Percentiles rank a stretch among this genome's conserved stretches.
phyloP scores from a whole-genome alignment of 2,888 invertebrate genomes.

The Lamellibrachia satsuma region DNA sequence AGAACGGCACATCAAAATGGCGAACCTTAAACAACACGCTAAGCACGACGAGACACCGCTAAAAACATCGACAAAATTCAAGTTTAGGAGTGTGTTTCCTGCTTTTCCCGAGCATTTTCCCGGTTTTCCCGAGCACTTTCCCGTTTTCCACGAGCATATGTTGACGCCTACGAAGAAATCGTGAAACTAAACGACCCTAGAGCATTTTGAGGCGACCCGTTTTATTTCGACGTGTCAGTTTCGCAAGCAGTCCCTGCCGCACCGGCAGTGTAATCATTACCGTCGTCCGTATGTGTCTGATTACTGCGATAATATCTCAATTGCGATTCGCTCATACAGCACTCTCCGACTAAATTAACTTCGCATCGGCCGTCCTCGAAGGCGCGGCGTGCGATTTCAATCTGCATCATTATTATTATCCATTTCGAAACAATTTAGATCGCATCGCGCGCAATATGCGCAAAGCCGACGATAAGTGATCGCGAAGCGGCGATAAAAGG shows the following conservation, averaged over 20 bases:
- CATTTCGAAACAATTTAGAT: conserved; percentile 17
- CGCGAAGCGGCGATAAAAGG: conserved; percentile 11
- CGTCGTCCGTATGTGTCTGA: neutral
- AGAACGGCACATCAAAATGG: too few species aligned
- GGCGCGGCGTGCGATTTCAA: neutral
- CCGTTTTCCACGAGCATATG: too few species aligned
- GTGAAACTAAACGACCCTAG: neutral
- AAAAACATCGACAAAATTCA: too few species aligned
- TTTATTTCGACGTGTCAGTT: neutral
- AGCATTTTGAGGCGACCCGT: neutral
- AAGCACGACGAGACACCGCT: too few species aligned
- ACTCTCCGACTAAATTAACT: neutral
- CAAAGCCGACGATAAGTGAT: conserved; percentile 5
- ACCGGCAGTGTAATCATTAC: neutral
- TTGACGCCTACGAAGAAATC: too few species aligned
- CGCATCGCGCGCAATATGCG: conserved; percentile 13
- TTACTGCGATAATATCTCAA: neutral
- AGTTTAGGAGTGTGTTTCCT: too few species aligned
- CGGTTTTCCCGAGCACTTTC: too few species aligned
- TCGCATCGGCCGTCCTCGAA: conserved; percentile 10
- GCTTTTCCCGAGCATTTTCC: too few species aligned
- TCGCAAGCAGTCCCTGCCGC: neutral
- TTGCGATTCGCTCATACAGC: neutral
- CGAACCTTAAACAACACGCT: too few species aligned
- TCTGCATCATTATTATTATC: conserved; percentile 17